Percentiles rank a stretch among this genome's conserved stretches.
Conservation (phyloP, 2,888 invertebrate species). For the Cepaea hortensis region DNA sequence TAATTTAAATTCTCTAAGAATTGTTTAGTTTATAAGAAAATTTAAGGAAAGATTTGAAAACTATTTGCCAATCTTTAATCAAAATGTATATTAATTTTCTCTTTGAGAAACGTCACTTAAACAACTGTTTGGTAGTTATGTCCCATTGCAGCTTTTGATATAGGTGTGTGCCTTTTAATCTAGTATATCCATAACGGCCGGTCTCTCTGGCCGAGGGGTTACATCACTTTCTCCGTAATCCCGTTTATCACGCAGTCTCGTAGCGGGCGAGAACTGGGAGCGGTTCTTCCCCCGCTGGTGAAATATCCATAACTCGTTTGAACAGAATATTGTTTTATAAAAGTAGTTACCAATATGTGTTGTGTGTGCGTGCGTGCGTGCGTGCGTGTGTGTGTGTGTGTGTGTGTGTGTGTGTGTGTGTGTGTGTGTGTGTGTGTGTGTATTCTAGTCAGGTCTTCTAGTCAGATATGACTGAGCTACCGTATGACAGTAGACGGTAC, state of each 20-base stretch:
- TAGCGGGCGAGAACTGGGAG: no score
- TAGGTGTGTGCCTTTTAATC: neutral
- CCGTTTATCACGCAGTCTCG: no score
- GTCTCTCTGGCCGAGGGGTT: no score
- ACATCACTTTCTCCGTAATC: no score
- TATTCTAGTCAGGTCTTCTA: neutral
- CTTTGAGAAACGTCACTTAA: neutral
- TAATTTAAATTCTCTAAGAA: neutral
- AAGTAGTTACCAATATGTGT: no score
- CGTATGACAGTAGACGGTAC: no score
- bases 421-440: neutral
- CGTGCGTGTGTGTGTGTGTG: slow-evolving; percentile 1
- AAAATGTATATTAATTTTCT: neutral
- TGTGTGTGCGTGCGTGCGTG: neutral
- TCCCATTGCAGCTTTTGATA: neutral
- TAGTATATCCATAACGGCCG: no score
- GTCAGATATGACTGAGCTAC: neutral
- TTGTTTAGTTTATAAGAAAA: no score
- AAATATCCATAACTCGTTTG: neutral
- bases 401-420: neutral
- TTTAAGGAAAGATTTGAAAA: no score
- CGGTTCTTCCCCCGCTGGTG: neutral
- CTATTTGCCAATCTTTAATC: no score
- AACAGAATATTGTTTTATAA: no score
- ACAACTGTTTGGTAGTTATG: neutral